Evolutionary conservation across 2,888 invertebrate genomes (phyloP), one percentile per base, ranked within the genome.

Genomic region (Heliconius sara): DNA sequence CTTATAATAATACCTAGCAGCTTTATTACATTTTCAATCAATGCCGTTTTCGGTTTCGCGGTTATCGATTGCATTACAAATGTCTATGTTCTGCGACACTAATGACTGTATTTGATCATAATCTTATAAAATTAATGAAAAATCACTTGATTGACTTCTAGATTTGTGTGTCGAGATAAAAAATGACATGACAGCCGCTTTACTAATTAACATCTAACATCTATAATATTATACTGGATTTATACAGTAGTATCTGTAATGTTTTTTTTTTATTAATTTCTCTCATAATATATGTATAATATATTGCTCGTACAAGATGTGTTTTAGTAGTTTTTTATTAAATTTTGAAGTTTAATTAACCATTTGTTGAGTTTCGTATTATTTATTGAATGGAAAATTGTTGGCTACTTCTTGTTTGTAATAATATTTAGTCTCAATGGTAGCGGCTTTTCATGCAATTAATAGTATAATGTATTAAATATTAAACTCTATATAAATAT

Each of bases 41-140:
- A 73, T 19, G 73, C 60, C 73, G 73, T 73, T 73, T 73, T 73
- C n/a, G 57, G 73, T 73, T 73, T 73, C 60, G 73, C 73, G 73
- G 73, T 73, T 60, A 60, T 39, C 73, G 60, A 60, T 73, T 73
- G 73, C 73, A 73, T 60, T 73, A 60, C 19, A 73, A 22, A 60
- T 60, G 60, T 73, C 34, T 60, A 73, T 73, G 73, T 73, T 52
- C 73, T 57, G 73, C 60, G 73, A 73, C 73, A 73, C 60, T 73
- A 73, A 73, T 73, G 60, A 73, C n/a, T 73, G 73, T 73, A 73
- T 73, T 34, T 39, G 73, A 73, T 73, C 34, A 73, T 73, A 73
- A 73, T 73, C 73, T 16, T 57, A 73, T 60, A 60, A 73, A 73
- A 60, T 73, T 60, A 73, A 60, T 73, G 73, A 73, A 73, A 73